Base-by-base conservation (phyloP, 1,140 invertebrate species). In the Anastrepha ludens region DNA sequence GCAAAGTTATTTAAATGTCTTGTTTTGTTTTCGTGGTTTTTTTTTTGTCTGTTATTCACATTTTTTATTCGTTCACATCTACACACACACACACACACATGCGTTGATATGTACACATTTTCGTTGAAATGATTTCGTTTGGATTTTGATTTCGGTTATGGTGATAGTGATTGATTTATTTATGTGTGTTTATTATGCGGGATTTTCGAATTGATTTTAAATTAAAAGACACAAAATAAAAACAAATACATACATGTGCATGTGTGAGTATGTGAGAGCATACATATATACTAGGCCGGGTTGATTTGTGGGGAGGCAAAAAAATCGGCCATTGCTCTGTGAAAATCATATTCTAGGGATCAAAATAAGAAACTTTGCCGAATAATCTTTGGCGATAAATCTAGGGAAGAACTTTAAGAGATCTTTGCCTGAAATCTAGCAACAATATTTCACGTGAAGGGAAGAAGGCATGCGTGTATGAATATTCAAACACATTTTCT, bases 211-310 rank as follows among this genome's bases (percentile, higher is more conserved):
- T 47, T 74, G 67, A 47, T 44, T 74, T 47, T 74, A 74, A 74
- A 74, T 74, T 74, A 74, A 74, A 74, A 74, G 67, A 74, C 67
- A 74, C 67, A 13, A 74, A 74, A 41, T 41, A 74, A 74, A 74
- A 11, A 74, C 11, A 74, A 44, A 47, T 5, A 13, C 67, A 67
- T 13, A 39, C 3, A 67, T 4, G 11, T 67, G 39, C 7, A 67
- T 67, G 7, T 64, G n/a, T 64, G 4, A 2, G 7, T n/a, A n/a
- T 64, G 62, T n/a, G 17, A 2, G 4, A 60, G 17, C 3, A 8
- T 60, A 0, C 29, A 29, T 29, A 29, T 1, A 29, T 29, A 29
- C 29, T n/a, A n/a, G n/a, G n/a, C n/a, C n/a, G n/a, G n/a, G n/a
- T n/a, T n/a, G n/a, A n/a, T n/a, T n/a, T n/a, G n/a, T n/a, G n/a